Evolutionary conservation across 2,113 vertebrate genomes (phyloP).

Genomic region (Rhinoptilus africanus): DNA sequence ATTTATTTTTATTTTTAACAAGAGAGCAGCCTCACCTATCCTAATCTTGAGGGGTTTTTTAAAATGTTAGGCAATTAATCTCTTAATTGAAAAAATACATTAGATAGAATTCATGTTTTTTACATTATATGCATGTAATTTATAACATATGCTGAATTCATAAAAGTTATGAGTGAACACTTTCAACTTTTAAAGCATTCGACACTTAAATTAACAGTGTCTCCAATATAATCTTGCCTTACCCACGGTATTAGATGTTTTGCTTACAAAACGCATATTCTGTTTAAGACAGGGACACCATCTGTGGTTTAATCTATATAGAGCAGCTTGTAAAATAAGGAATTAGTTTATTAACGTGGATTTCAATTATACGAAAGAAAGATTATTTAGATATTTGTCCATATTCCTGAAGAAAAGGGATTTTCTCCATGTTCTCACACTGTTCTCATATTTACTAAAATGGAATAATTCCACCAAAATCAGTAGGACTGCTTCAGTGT

Average conservation of each 20-base stretch:
- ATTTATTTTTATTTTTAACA: not conserved
- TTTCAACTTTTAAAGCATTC: conserved; percentile 22
- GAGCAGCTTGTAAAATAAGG: not conserved
- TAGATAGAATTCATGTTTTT: not conserved
- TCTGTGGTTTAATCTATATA: not conserved
- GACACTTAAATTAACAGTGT: conserved; percentile 26
- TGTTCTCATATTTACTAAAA: not conserved
- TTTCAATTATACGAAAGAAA: not conserved
- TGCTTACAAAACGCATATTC: not conserved
- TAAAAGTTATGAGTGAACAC: conserved; percentile 2
- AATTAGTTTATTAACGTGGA: not conserved
- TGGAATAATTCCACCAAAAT: not conserved
- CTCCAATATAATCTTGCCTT: conserved; percentile 12
- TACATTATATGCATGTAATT: not conserved
- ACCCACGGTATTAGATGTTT: not conserved
- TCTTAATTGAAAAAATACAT: conserved; percentile 18
- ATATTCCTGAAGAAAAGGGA: not conserved
- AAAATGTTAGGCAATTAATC: not conserved
- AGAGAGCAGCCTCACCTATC: not conserved
- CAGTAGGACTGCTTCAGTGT: not conserved
- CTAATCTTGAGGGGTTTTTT: not conserved
- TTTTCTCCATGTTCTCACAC: not conserved
- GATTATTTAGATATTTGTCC: not conserved
- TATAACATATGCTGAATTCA: conserved; percentile 14
- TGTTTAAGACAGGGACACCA: not conserved